These are phyloP conservation scores for Oreochromis spilurus DNA, from an alignment of 2,113 vertebrate genomes.

Conservation along the genomic window DNA sequence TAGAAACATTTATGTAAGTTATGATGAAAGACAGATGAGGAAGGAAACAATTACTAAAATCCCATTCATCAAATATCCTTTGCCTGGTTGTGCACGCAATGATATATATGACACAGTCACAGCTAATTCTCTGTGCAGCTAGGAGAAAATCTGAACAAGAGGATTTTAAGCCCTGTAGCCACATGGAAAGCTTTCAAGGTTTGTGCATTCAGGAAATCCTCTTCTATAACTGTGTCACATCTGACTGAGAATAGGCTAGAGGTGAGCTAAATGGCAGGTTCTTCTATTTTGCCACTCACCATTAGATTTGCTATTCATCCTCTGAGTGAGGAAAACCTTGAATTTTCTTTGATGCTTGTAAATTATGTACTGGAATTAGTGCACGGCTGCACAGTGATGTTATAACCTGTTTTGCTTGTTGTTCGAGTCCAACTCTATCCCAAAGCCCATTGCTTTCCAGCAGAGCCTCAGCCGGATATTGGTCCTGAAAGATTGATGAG, in stretches of 20 bases:
- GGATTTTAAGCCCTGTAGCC: not conserved
- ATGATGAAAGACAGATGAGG: not conserved
- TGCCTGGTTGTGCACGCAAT: not conserved
- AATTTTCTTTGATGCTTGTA: not conserved
- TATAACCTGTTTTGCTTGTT: slow-evolving; percentile 15
- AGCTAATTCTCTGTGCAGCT: not conserved
- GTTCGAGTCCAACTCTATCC: slow-evolving; percentile 5
- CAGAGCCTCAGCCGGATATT: slow-evolving; percentile 24
- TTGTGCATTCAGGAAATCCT: not conserved
- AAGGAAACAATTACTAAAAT: not conserved
- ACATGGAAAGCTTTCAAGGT: not conserved
- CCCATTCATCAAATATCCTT: not conserved
- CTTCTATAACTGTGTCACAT: not conserved
- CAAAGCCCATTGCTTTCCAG: slow-evolving; percentile 13
- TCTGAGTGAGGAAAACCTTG: not conserved
- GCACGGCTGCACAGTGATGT: not conserved
- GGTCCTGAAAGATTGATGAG: slow-evolving; percentile 54
- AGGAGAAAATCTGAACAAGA: not conserved
- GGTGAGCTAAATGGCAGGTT: not conserved
- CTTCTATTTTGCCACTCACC: not conserved
- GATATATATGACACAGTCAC: not conserved
- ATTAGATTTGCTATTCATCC: not conserved
- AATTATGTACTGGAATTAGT: not conserved
- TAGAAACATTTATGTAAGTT: not conserved
- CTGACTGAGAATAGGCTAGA: not conserved